phyloP scores from a whole-genome alignment of 2,888 invertebrate species.

The Ernsta delagoae region DNA sequence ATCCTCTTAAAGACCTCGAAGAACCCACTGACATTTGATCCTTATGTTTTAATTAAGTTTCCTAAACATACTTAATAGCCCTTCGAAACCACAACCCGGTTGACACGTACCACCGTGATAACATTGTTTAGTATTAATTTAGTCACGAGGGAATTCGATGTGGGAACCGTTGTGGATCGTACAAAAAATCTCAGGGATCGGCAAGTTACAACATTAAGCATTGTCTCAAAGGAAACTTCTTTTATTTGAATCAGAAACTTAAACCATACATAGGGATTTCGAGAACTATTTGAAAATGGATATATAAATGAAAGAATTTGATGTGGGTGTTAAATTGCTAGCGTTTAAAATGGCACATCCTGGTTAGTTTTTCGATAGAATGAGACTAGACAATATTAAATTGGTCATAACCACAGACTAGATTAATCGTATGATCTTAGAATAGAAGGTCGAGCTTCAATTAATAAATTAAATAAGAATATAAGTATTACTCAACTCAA shows the following conservation, averaged over 20 bases:
- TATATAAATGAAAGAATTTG: not conserved
- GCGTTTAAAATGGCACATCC: not conserved
- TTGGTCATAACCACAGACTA: not conserved
- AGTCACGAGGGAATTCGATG: conserved; percentile 72
- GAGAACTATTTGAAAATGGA: not conserved
- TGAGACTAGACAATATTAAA: not conserved
- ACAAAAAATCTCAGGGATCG: conserved; percentile 69
- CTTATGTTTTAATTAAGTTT: conserved; percentile 33
- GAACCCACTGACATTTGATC: conserved; percentile 29
- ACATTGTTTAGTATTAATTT: conserved; percentile 68
- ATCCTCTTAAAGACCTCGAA: conserved; percentile 10
- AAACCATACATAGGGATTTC: not conserved
- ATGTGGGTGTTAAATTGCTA: conserved; percentile 3
- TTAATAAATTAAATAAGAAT: too few species aligned
- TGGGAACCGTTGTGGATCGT: conserved; percentile 64
- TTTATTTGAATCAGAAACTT: conserved; percentile 4
- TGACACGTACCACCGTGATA: conserved; percentile 47
- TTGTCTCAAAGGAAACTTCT: conserved; percentile 61
- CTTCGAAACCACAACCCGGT: conserved; percentile 39
- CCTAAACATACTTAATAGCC: conserved; percentile 36
- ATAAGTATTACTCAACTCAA: too few species aligned
- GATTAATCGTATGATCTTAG: too few species aligned
- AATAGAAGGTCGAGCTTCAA: too few species aligned
- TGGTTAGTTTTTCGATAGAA: not conserved
- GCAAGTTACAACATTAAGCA: conserved; percentile 63